Evolutionary conservation across 1,140 invertebrate genomes (phyloP).

Genomic region (Drosophila sproati): DNA sequence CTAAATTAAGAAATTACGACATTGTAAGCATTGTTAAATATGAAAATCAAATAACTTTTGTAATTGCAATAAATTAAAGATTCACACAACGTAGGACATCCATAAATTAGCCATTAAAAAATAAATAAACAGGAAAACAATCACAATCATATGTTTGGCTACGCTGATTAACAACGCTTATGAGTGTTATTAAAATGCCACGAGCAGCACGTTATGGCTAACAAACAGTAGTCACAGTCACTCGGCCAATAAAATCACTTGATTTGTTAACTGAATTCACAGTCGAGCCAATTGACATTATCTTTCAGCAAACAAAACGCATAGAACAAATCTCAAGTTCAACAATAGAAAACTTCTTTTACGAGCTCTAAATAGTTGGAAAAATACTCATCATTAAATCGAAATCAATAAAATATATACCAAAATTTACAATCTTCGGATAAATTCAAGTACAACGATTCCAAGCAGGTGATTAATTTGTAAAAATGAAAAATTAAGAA

Average conservation of each 20-base stretch:
- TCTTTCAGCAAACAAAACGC: conserved; percentile 20
- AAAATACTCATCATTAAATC: too few relatives aligned
- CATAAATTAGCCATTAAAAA: conserved; percentile 26
- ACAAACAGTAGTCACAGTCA: conserved; percentile 17
- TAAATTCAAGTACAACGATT: too few relatives aligned
- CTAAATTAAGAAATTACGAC: neutral
- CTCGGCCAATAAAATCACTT: conserved; percentile 15
- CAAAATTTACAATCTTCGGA: too few relatives aligned
- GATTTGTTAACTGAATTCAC: conserved; percentile 45
- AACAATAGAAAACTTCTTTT: neutral
- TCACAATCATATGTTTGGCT: conserved; percentile 23
- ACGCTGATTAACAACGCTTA: conserved; percentile 41
- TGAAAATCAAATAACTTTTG: neutral
- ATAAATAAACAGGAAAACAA: neutral
- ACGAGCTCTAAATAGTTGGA: too few relatives aligned
- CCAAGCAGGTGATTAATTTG: too few relatives aligned
- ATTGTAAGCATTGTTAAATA: neutral
- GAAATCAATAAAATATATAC: too few relatives aligned
- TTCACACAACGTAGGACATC: conserved; percentile 13
- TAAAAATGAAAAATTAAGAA: too few relatives aligned
- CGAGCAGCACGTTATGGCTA: conserved; percentile 43
- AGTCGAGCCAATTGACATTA: conserved; percentile 16
- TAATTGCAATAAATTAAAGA: conserved; percentile 27
- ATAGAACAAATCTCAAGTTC: conserved; percentile 3
- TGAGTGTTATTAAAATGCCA: conserved; percentile 52